Evolutionary conservation across 2,888 invertebrate species (phyloP).

Genomic region (Troglohyphantes excavatus): DNA sequence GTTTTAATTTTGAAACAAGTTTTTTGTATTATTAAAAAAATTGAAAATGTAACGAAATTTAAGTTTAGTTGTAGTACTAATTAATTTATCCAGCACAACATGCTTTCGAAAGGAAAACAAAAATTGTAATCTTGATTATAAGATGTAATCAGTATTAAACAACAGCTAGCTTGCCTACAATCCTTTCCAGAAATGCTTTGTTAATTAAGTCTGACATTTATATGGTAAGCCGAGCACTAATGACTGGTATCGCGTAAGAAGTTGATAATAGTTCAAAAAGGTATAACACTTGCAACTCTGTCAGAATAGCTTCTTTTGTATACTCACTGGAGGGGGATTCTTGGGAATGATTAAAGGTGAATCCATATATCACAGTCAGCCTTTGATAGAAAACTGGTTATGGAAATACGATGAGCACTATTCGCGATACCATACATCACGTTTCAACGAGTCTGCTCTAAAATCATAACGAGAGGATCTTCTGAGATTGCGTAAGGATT

Average conservation of each 20-base stretch:
- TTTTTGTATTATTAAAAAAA: too few species aligned
- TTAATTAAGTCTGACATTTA: neutral
- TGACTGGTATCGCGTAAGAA: neutral
- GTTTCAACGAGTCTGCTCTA: too few species aligned
- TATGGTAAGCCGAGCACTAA: neutral
- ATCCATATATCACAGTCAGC: slow-evolving; percentile 56
- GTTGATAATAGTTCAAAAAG: neutral
- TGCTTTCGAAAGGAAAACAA: neutral
- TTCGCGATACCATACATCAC: neutral
- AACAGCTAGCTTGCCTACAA: neutral
- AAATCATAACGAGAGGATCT: too few species aligned
- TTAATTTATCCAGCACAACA: neutral
- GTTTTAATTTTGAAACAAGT: too few species aligned
- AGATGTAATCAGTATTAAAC: neutral
- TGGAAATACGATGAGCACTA: slow-evolving; percentile 26
- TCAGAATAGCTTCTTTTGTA: neutral
- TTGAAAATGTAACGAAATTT: too few species aligned
- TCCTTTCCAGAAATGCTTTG: neutral
- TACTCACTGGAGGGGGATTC: neutral
- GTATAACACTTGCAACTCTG: neutral
- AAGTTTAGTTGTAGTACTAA: neutral
- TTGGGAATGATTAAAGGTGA: slow-evolving; percentile 9
- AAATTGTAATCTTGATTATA: too few species aligned
- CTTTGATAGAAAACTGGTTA: slow-evolving; percentile 50
- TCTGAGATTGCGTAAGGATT: too few species aligned